A percentile compares a stretch with the other conserved stretches of the same genome.
Conservation (phyloP, 1,140 invertebrate species). For the Ganaspis sp. region DNA sequence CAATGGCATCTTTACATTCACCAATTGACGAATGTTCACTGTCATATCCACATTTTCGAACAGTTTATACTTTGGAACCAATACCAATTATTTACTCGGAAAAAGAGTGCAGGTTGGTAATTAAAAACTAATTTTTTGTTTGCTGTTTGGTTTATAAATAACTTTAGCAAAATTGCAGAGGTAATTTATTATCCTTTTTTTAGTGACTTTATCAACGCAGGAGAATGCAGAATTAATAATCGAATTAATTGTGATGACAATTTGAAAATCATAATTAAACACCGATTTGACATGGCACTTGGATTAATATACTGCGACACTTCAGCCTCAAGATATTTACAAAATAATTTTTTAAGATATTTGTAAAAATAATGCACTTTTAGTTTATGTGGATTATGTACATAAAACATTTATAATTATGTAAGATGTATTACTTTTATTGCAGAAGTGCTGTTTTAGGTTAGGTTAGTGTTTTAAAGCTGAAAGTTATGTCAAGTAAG, state of each 20-base stretch:
- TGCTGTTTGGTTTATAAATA: not conserved
- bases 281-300: not conserved
- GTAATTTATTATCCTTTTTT: not conserved
- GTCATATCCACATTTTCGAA: not conserved
- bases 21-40: slow-evolving; percentile 14
- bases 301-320: not conserved
- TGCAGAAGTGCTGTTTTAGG: too few relatives aligned
- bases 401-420: too few relatives aligned
- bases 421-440: too few relatives aligned
- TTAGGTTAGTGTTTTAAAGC: too few relatives aligned
- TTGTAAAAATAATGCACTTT: not conserved
- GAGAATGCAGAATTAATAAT: not conserved
- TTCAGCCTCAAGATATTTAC: not conserved
- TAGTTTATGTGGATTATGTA: too few relatives aligned
- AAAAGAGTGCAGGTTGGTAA: not conserved
- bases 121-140: not conserved
- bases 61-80: slow-evolving; percentile 4
- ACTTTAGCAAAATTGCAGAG: not conserved
- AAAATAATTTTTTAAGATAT: not conserved
- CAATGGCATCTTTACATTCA: not conserved
- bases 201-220: not conserved
- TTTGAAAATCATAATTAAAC: not conserved
- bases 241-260: not conserved
- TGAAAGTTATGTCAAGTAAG: too few relatives aligned
- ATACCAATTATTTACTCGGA: slow-evolving; percentile 12